phyloP scores from a whole-genome alignment of 2,888 invertebrate genomes.

The Conchocele bisecta region DNA sequence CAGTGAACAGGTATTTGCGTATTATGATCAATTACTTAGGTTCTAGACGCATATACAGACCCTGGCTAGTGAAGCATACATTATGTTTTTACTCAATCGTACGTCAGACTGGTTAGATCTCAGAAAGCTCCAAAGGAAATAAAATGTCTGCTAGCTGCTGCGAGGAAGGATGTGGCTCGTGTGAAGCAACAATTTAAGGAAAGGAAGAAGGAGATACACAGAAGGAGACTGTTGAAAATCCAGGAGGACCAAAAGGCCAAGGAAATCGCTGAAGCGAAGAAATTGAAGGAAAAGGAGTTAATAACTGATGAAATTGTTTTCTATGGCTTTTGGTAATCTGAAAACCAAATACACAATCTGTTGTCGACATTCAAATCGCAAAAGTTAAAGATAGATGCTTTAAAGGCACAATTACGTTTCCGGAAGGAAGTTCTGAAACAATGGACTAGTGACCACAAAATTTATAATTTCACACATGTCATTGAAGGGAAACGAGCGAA shows the following conservation, averaged over 20 bases:
- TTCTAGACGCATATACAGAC: constrained; percentile 24
- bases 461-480: not conserved
- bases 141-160: not conserved
- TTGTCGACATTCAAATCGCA: constrained; percentile 7
- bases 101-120: constrained; percentile 3
- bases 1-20: constrained; percentile 15
- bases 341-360: not conserved
- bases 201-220: constrained; percentile 1
- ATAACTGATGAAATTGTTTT: constrained; percentile 1
- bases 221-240: constrained; percentile 1
- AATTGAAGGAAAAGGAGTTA: not conserved
- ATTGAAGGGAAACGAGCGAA: not conserved
- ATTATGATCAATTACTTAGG: constrained; percentile 27
- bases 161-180: not conserved
- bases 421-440: constrained; percentile 22
- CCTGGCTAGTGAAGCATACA: constrained; percentile 20
- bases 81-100: constrained; percentile 2
- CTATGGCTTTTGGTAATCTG: not conserved
- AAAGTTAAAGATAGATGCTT: constrained; percentile 25
- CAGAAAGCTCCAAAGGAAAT: constrained; percentile 2
- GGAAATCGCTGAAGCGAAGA: not conserved
- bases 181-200: constrained; percentile 8
- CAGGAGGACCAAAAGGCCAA: constrained; percentile 3
- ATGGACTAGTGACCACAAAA: not conserved
- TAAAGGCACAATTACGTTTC: constrained; percentile 26